Evolutionary conservation across 2,797 vertebrate genomes (phyloP).

Genomic region (Sebastes cheni): DNA sequence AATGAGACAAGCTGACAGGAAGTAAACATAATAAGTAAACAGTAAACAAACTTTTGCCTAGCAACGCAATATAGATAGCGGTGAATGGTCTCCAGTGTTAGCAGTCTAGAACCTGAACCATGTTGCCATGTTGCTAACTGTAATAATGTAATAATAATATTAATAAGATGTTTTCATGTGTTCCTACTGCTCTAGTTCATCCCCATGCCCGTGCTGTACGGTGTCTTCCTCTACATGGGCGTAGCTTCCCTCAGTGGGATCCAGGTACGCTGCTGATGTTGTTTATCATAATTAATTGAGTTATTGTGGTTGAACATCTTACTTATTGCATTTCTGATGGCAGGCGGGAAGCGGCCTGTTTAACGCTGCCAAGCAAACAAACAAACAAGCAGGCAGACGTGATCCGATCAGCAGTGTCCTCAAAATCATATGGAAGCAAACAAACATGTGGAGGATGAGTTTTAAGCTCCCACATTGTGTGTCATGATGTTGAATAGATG

Average conservation of each 20-base stretch:
- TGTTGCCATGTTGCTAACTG: neutral
- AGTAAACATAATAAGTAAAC: too few relatives aligned
- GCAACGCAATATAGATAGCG: too few relatives aligned
- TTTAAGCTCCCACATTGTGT: neutral
- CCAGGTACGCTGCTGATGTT: constrained; percentile 83
- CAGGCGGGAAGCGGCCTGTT: neutral
- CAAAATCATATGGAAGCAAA: neutral
- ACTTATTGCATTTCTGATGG: constrained; percentile 12
- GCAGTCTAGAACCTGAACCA: neutral
- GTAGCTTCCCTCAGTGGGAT: constrained; percentile 94
- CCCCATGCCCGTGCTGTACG: constrained; percentile 94
- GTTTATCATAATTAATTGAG: constrained; percentile 4
- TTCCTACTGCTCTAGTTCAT: constrained; percentile 83
- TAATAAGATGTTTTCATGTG: neutral
- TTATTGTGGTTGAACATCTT: neutral
- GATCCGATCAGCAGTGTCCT: neutral
- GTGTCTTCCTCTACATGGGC: constrained; percentile 97
- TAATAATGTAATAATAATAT: neutral
- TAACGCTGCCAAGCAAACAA: constrained; percentile 10
- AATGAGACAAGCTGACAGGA: too few relatives aligned
- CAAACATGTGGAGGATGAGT: neutral
- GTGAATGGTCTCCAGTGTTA: neutral
- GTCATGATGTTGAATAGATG: neutral
- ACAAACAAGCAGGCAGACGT: neutral
- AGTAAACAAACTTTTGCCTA: too few relatives aligned